Evolutionary conservation across 1,140 invertebrate species (phyloP).

Genomic region (Drosophila pseudoananassae): DNA sequence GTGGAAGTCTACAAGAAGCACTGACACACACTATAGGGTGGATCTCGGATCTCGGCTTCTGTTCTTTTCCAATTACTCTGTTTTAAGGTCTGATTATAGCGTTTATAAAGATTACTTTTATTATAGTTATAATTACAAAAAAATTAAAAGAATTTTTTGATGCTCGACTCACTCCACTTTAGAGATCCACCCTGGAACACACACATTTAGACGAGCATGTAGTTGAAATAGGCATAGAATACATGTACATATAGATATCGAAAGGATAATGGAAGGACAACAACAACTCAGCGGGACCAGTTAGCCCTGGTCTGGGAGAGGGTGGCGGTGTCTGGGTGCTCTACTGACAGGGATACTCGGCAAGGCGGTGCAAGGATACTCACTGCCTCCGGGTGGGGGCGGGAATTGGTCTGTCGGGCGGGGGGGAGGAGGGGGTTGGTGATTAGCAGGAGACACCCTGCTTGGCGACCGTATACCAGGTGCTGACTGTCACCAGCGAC

Average conservation of each 20-base stretch:
- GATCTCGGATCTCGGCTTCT: slow-evolving; percentile 8
- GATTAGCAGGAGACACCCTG: slow-evolving; percentile 83
- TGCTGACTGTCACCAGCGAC: slow-evolving; percentile 81
- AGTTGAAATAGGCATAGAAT: slow-evolving; percentile 14
- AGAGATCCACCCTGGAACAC: slow-evolving; percentile 26
- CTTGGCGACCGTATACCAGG: slow-evolving; percentile 84
- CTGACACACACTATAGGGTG: slow-evolving; percentile 14
- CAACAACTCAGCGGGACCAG: slow-evolving; percentile 7
- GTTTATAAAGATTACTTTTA: not conserved
- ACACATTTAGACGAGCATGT: slow-evolving; percentile 9
- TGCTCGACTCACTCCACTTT: not conserved
- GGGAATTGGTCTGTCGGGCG: too few species aligned
- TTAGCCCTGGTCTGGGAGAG: too few species aligned
- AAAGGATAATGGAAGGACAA: slow-evolving; percentile 21
- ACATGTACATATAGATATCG: slow-evolving; percentile 20
- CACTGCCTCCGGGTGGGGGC: slow-evolving; percentile 20
- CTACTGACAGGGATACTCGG: too few species aligned
- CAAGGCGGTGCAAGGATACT: slow-evolving; percentile 23
- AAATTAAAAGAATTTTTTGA: not conserved
- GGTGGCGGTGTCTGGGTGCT: not conserved
- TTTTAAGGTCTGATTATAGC: not conserved
- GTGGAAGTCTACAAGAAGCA: not conserved
- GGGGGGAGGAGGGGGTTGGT: too few species aligned
- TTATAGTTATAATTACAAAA: too few species aligned
- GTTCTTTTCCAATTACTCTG: not conserved